Evolutionary conservation across 2,888 invertebrate species (phyloP).

Genomic region (Eupithecia subfuscata): DNA sequence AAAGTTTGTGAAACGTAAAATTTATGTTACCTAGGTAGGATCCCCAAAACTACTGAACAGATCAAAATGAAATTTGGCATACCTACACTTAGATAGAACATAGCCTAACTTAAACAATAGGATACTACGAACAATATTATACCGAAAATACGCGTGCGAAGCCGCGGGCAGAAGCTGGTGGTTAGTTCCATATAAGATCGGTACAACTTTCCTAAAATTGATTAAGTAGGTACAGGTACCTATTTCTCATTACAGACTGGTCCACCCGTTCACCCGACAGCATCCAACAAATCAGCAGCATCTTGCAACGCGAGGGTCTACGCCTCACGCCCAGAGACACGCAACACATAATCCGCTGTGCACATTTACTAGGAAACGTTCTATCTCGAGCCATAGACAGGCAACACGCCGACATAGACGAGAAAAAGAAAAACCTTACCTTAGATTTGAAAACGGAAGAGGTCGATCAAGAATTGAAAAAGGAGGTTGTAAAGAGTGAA

Average conservation of each 20-base stretch:
- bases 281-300: constrained; percentile 60
- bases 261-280: constrained; percentile 65
- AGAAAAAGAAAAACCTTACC: constrained; percentile 66
- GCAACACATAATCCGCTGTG: constrained; percentile 75
- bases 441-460: constrained; percentile 68
- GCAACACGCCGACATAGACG: constrained; percentile 36
- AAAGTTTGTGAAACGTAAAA: too few species aligned
- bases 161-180: too few species aligned
- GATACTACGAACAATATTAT: too few species aligned
- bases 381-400: constrained; percentile 68
- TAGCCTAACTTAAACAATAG: too few species aligned
- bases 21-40: too few species aligned
- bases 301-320: constrained; percentile 70
- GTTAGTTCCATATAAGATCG: background rate
- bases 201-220: background rate
- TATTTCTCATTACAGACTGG: constrained; percentile 10
- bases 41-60: too few species aligned
- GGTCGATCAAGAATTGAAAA: constrained; percentile 43
- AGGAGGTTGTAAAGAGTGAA: constrained; percentile 53
- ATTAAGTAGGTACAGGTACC: too few species aligned
- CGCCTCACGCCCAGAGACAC: constrained; percentile 72
- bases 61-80: too few species aligned
- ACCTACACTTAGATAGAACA: too few species aligned
- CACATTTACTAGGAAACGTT: constrained; percentile 72
- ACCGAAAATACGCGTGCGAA: too few species aligned